phyloP scores from a whole-genome alignment of 2,797 vertebrate species.

The Poeciliopsis turneri region DNA sequence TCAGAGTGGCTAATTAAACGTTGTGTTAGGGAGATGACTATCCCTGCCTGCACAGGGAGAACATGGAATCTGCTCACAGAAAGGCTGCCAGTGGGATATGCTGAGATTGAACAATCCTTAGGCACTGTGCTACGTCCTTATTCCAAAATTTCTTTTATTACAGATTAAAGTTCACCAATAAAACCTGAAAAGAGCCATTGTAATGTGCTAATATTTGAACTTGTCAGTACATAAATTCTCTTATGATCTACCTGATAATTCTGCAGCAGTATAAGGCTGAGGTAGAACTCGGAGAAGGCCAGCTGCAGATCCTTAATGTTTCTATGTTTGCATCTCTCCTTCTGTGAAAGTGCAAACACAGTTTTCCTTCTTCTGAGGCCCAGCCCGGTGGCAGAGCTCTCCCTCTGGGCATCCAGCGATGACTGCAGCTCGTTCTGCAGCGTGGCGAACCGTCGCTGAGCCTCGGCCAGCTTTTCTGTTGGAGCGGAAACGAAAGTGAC shows the following conservation, averaged over 20 bases:
- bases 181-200: background rate
- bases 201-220: background rate
- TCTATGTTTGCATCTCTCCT: conserved; percentile 94
- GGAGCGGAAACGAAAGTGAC: background rate
- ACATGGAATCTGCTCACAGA: background rate
- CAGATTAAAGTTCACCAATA: background rate
- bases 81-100: background rate
- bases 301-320: conserved; percentile 98
- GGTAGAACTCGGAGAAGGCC: conserved; percentile 99
- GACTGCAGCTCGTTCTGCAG: conserved; percentile 97
- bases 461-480: conserved; percentile 95
- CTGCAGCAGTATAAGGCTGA: conserved; percentile 98
- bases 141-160: background rate
- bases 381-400: conserved; percentile 83
- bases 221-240: background rate
- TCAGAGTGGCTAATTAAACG: background rate
- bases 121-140: background rate
- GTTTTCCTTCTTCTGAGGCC: conserved; percentile 88
- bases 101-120: background rate
- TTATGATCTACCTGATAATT: conserved; percentile 85
- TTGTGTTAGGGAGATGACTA: background rate
- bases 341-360: conserved; percentile 94
- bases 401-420: conserved; percentile 93
- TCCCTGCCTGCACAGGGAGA: background rate
- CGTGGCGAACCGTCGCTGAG: conserved; percentile 94